phyloP scores from a whole-genome alignment of 2,888 invertebrate species.

The Spicauda simplicius region DNA sequence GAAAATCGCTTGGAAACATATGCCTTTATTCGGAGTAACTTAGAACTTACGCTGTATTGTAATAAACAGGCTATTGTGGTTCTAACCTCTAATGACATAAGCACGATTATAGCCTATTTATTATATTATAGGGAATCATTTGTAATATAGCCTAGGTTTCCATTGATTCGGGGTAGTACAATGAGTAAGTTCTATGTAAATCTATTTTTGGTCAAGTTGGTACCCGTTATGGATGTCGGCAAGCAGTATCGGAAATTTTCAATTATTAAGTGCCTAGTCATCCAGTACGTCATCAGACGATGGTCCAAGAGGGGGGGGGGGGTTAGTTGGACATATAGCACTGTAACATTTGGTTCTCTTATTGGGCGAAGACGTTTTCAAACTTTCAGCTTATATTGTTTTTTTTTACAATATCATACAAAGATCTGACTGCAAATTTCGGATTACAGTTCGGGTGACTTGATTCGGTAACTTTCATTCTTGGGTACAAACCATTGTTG shows the following conservation, averaged over 20 bases:
- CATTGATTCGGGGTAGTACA: slow-evolving; percentile 17
- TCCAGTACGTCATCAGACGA: no score
- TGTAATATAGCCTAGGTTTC: slow-evolving; percentile 13
- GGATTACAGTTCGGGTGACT: no score
- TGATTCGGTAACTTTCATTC: no score
- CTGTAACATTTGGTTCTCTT: no score
- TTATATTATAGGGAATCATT: not conserved
- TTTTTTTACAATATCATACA: no score
- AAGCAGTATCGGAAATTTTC: not conserved
- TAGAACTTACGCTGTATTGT: not conserved
- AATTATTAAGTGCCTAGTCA: no score
- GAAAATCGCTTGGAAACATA: slow-evolving; percentile 5
- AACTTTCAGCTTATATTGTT: no score
- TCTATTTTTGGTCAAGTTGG: slow-evolving; percentile 16
- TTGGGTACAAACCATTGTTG: no score
- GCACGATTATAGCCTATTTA: not conserved
- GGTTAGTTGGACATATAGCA: no score
- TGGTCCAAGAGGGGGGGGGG: no score
- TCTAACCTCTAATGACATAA: not conserved
- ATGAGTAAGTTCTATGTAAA: slow-evolving; percentile 15
- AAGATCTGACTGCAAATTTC: no score
- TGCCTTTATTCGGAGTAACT: not conserved
- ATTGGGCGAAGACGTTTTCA: no score
- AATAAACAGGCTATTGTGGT: not conserved
- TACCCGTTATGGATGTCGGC: not conserved